Conservation (phyloP, 2,113 vertebrate species). For the Pristiophorus japonicus region DNA sequence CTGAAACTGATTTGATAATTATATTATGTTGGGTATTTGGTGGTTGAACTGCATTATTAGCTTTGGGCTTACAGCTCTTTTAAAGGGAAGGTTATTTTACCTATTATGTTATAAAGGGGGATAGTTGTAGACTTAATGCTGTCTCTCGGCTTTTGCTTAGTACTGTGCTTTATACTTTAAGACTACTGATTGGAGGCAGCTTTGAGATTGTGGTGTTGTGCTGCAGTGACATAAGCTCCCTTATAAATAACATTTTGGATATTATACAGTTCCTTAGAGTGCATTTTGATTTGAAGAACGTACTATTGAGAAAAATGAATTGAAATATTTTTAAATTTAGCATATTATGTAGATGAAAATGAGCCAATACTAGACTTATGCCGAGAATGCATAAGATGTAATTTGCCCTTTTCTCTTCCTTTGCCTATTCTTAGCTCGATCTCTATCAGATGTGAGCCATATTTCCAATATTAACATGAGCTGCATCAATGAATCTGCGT, state of each 20-base stretch:
- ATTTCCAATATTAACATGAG: slow-evolving; percentile 78
- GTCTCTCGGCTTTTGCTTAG: not conserved
- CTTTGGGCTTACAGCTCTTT: not conserved
- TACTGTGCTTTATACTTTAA: not conserved
- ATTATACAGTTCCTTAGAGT: not conserved
- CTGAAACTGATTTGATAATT: not conserved
- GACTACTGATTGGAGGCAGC: not conserved
- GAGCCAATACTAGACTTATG: too few species aligned
- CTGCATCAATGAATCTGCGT: slow-evolving; percentile 69
- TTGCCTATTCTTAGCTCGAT: slow-evolving; percentile 35
- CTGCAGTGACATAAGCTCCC: not conserved
- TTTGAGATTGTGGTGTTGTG: not conserved
- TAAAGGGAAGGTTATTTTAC: not conserved
- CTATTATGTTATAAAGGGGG: not conserved
- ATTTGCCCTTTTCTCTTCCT: not conserved
- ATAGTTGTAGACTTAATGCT: not conserved
- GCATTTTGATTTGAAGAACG: not conserved
- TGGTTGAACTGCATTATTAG: not conserved
- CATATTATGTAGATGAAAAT: not conserved
- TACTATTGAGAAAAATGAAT: not conserved
- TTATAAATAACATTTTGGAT: not conserved
- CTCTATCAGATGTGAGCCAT: slow-evolving; percentile 80
- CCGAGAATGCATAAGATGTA: not conserved
- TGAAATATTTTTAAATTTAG: not conserved
- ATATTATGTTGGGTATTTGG: too few species aligned